These are phyloP conservation scores for Trichopoda pennipes DNA, from an alignment of 2,888 invertebrate species.

Conservation along the genomic window DNA sequence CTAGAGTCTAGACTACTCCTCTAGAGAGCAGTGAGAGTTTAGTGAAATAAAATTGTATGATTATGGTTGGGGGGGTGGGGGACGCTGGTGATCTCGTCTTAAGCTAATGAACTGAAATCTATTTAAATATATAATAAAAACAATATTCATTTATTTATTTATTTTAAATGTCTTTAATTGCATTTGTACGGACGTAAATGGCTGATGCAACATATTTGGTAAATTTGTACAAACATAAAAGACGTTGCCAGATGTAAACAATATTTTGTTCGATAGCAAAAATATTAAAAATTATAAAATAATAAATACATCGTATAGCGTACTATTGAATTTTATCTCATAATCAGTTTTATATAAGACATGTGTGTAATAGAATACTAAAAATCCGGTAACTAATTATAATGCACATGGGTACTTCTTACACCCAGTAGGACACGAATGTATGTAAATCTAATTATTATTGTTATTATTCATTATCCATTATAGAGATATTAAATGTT, in stretches of 20 bases:
- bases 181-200: slow-evolving; percentile 23
- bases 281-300: no score
- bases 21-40: not conserved
- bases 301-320: no score
- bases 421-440: no score
- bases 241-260: not conserved
- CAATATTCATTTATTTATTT: slow-evolving; percentile 1
- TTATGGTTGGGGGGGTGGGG: not conserved
- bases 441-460: no score
- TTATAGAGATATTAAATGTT: no score
- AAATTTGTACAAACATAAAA: not conserved
- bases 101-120: slow-evolving; percentile 64
- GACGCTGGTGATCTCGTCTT: not conserved
- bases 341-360: no score
- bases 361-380: no score
- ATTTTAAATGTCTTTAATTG: slow-evolving; percentile 5
- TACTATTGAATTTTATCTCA: no score
- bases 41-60: not conserved
- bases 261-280: not conserved
- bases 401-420: no score
- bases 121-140: slow-evolving; percentile 25
- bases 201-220: slow-evolving; percentile 54
- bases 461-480: no score
- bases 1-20: not conserved
- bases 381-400: no score